Evolutionary conservation across 1,140 invertebrate species (phyloP), one percentile per base, ranked within the genome.

Genomic region (Geopemphigus sp.): DNA sequence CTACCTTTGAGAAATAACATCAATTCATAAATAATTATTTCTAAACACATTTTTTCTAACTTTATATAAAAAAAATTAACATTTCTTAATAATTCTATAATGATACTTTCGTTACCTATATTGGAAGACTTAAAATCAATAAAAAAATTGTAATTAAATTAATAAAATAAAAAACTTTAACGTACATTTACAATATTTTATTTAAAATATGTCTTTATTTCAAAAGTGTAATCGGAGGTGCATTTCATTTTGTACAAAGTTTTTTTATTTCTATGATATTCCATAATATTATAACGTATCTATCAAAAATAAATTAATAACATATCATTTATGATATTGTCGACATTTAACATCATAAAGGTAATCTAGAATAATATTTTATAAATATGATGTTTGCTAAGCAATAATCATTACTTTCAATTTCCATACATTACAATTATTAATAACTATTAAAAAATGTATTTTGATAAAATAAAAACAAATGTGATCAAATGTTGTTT

Each of bases 71-170:
- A 66, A 14, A 14, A 45, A 45, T 45, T 12, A 45, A 19, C 39
- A 68, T 47, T 47, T 68, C 19, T 6, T 5, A 47, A 39, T 64
- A 11, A n/a, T 39, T 29, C 15, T 54, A 54, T 15, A 64, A 39
- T 66, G 19, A n/a, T 47, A 12, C 39, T 68, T 24, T 24, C 5
- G n/a, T 47, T 47, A 1, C 10, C 64, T 68, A 68, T n/a, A 24
- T 24, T 68, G 64, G 64, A 68, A 68, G 64, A 68, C 64, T 22
- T 68, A 57, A n/a, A 68, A 68, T 68, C n/a, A 47, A 47, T 17
- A 68, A n/a, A 66, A 24, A 22, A 68, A 24, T 8, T 68, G 45
- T 17, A 68, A 68, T 8, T 1, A 68, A 47, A 47, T 17, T 47
- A 68, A 45, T 3, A 68, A 47, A 68, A 63, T 63, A 39, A 39